Conservation (phyloP, 2,888 invertebrate species). For the Parnassius orleans region DNA sequence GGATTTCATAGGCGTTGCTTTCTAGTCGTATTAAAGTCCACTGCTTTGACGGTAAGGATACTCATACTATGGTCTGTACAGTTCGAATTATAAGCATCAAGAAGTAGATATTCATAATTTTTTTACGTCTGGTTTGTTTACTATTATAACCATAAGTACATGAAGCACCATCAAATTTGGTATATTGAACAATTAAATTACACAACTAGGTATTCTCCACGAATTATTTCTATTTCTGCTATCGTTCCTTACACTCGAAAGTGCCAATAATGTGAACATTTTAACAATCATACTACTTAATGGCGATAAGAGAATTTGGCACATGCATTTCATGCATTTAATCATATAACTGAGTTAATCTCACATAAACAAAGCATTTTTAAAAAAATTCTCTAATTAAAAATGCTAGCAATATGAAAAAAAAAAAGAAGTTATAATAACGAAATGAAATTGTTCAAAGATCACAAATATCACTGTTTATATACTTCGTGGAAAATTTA, state of each 20-base stretch:
- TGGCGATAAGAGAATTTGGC: slow-evolving; percentile 21
- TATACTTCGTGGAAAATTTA: slow-evolving; percentile 6
- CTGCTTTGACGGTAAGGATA: slow-evolving; percentile 14
- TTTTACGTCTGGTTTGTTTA: slow-evolving; percentile 22
- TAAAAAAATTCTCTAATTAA: too few species aligned
- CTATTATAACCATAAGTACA: slow-evolving; percentile 26
- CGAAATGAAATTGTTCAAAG: slow-evolving; percentile 9
- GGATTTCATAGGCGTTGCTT: slow-evolving; percentile 1
- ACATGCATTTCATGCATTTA: slow-evolving; percentile 21
- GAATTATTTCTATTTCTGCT: slow-evolving; percentile 25
- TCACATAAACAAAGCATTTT: too few species aligned
- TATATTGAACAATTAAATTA: slow-evolving; percentile 24
- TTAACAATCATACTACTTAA: slow-evolving; percentile 9
- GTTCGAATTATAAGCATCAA: slow-evolving; percentile 8
- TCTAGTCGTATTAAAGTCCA: slow-evolving; percentile 9
- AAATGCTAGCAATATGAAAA: too few species aligned
- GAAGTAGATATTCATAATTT: slow-evolving; percentile 8
- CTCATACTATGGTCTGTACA: slow-evolving; percentile 1
- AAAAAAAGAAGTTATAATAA: background rate
- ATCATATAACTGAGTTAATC: background rate
- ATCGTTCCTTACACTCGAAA: slow-evolving; percentile 20
- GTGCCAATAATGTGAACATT: slow-evolving; percentile 11
- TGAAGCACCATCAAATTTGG: slow-evolving; percentile 29
- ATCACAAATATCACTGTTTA: slow-evolving; percentile 4
- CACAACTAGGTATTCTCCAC: slow-evolving; percentile 22